A percentile compares a stretch with the other conserved stretches of the same genome.
These are phyloP conservation scores for Notospermus geniculatus DNA, from an alignment of 1,140 invertebrate species.

Conservation along the genomic window DNA sequence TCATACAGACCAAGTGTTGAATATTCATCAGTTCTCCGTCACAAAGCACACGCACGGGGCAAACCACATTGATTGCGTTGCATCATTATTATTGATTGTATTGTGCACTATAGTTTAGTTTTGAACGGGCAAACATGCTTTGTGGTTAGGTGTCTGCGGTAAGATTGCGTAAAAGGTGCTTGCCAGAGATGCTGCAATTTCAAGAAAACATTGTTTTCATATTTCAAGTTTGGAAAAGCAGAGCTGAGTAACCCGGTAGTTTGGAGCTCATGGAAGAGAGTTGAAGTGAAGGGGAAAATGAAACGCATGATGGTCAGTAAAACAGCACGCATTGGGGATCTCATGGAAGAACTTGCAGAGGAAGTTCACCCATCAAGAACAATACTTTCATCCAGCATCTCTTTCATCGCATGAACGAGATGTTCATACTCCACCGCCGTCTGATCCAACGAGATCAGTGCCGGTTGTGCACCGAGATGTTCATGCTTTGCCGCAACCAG, in stretches of 20 bases:
- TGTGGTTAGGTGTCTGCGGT: conserved; percentile 11
- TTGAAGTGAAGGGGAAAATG: neutral
- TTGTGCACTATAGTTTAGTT: conserved; percentile 17
- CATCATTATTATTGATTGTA: neutral
- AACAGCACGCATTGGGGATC: no score
- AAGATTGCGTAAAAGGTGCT: conserved; percentile 12
- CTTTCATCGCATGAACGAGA: no score
- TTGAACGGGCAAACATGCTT: conserved; percentile 19
- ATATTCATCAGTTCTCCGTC: no score
- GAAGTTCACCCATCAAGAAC: conserved; percentile 12
- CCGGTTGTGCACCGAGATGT: no score
- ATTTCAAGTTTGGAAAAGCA: conserved; percentile 11
- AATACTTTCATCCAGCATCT: no score
- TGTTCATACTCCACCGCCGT: no score
- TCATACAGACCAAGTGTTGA: no score
- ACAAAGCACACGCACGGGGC: no score
- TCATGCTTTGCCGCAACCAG: no score
- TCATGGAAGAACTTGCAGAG: conserved; percentile 20
- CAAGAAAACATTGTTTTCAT: conserved; percentile 5
- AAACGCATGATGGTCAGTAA: conserved; percentile 8
- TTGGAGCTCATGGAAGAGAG: conserved; percentile 18
- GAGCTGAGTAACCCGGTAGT: conserved; percentile 10
- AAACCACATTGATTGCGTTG: no score
- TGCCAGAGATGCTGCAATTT: conserved; percentile 6
- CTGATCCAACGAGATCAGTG: no score